A percentile compares a stretch with the other conserved stretches of the same genome.
These are phyloP conservation scores for Kudoa iwatai DNA, from an alignment of 30 jellyfish, hydroid and myxozoan genomes.

Conservation along the genomic window DNA sequence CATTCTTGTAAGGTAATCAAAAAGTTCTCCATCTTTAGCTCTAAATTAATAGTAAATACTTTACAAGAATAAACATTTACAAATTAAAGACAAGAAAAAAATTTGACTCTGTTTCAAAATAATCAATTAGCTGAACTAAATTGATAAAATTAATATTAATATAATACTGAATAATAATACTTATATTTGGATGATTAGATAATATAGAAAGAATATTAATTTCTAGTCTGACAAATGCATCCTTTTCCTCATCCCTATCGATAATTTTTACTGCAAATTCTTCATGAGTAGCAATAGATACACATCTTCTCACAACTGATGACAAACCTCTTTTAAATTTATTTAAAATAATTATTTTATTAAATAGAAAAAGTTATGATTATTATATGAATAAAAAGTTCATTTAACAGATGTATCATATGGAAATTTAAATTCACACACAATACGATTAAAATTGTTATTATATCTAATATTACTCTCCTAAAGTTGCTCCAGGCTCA, in stretches of 20 bases:
- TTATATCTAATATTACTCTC: conserved; percentile 9
- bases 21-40: conserved; percentile 60
- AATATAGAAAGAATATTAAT: conserved; percentile 11
- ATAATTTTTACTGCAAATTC: conserved; percentile 64
- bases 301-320: conserved; percentile 51
- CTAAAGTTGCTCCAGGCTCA: conserved; percentile 43
- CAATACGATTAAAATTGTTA: no score
- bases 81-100: conserved; percentile 30
- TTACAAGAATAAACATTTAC: conserved; percentile 7
- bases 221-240: conserved; percentile 25
- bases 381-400: no score
- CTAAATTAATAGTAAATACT: conserved; percentile 1
- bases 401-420: neutral
- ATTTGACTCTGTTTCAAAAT: conserved; percentile 30
- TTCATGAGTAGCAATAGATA: conserved; percentile 18
- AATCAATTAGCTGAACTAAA: conserved; percentile 25
- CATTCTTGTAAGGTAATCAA: conserved; percentile 33
- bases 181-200: conserved; percentile 30
- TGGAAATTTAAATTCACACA: no score
- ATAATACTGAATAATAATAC: conserved; percentile 2
- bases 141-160: neutral
- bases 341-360: neutral
- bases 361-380: no score
- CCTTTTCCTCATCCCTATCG: conserved; percentile 25
- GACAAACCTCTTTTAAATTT: conserved; percentile 20